Conservation (phyloP, 2,113 vertebrate species). For the Callipepla californica region DNA sequence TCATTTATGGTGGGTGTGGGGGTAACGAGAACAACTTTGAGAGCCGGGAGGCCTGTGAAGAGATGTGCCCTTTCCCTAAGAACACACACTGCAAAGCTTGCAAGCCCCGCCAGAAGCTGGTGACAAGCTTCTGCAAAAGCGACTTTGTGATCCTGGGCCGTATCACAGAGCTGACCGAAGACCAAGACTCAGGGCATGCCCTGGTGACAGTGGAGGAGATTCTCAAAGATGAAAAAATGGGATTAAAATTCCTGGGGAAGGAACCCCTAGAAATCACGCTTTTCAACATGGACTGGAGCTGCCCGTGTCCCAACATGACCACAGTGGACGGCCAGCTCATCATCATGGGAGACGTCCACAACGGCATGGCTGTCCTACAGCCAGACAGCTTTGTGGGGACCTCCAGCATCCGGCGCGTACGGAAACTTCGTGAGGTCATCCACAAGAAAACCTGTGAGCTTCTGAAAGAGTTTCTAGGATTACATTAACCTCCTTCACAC, state of each 20-base stretch:
- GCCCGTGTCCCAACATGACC: constrained; percentile 96
- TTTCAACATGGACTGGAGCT: constrained; percentile 94
- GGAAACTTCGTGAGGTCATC: constrained; percentile 91
- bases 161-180: constrained; percentile 89
- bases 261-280: constrained; percentile 94
- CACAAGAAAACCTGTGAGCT: constrained; percentile 96
- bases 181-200: constrained; percentile 88
- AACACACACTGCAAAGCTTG: constrained; percentile 90
- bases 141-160: constrained; percentile 94
- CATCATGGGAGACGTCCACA: constrained; percentile 93
- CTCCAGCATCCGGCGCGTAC: constrained; percentile 85
- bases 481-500: constrained; percentile 76
- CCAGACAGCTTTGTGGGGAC: constrained; percentile 92
- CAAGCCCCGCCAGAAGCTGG: constrained; percentile 91
- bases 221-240: constrained; percentile 98
- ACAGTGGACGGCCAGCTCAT: constrained; percentile 88
- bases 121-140: constrained; percentile 94
- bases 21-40: constrained; percentile 98
- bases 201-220: constrained; percentile 93
- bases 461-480: constrained; percentile 89
- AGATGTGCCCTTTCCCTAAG: constrained; percentile 91
- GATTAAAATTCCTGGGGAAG: constrained; percentile 91
- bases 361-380: constrained; percentile 92
- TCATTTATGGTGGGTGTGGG: constrained; percentile 93
- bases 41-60: constrained; percentile 91